Conservation (phyloP, 2,888 invertebrate species). For the Drosophila formosana region DNA sequence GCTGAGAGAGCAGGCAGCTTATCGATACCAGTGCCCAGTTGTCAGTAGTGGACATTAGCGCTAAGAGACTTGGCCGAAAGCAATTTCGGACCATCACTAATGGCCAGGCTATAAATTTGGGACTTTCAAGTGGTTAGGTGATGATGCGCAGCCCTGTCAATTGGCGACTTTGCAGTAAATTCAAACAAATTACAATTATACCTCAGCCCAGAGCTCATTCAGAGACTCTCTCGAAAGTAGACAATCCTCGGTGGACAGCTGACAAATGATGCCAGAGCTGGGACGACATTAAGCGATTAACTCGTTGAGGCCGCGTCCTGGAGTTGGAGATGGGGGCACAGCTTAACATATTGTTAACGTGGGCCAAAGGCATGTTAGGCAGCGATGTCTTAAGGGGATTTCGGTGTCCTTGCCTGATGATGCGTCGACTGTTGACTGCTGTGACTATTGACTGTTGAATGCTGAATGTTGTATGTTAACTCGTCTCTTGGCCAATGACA, state of each 20-base stretch:
- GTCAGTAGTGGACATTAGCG: constrained; percentile 68
- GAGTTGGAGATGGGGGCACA: constrained; percentile 25
- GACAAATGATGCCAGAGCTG: constrained; percentile 77
- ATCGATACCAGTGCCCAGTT: constrained; percentile 36
- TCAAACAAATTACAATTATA: constrained; percentile 77
- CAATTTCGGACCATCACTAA: constrained; percentile 59
- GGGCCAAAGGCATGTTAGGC: constrained; percentile 65
- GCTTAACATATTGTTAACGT: constrained; percentile 80
- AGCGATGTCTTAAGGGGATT: constrained; percentile 77
- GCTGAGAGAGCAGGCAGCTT: constrained; percentile 2
- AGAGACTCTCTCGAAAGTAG: constrained; percentile 1
- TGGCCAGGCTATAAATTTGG: constrained; percentile 64
- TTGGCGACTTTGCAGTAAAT: constrained; percentile 55
- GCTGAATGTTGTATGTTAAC: constrained; percentile 2
- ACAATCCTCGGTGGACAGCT: constrained; percentile 53
- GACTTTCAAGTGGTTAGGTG: constrained; percentile 46
- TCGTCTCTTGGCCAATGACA: constrained; percentile 68
- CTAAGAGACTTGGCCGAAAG: constrained; percentile 60
- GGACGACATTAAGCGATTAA: constrained; percentile 79
- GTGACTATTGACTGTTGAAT: constrained; percentile 34
- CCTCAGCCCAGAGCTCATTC: constrained; percentile 15
- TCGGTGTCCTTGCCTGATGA: constrained; percentile 78
- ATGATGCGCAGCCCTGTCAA: constrained; percentile 42
- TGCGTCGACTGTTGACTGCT: constrained; percentile 42
- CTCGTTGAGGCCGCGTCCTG: constrained; percentile 60